phyloP scores from a whole-genome alignment of 2,113 vertebrate genomes.

The Trogon surrucura region DNA sequence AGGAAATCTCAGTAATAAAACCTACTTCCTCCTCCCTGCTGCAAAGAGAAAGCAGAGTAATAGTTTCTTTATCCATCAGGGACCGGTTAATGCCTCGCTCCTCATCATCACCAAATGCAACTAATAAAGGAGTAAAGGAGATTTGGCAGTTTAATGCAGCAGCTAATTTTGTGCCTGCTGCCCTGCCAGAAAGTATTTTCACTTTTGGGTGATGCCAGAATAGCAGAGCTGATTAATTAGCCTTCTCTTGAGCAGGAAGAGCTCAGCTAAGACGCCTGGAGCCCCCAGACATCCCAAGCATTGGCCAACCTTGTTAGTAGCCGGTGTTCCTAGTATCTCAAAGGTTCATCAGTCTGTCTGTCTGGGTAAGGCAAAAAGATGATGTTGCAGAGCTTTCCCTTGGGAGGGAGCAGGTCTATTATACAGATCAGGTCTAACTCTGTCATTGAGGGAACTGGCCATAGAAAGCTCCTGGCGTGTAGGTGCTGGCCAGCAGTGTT shows the following conservation, averaged over 20 bases:
- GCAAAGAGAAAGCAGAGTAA: conserved; percentile 53
- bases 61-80: conserved; percentile 59
- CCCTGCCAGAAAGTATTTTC: conserved; percentile 69
- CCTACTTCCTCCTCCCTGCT: conserved; percentile 46
- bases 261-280: conserved; percentile 7
- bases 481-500: not conserved
- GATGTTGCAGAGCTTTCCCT: not conserved
- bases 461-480: not conserved
- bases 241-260: conserved; percentile 30
- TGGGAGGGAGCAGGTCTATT: not conserved
- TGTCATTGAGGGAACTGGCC: not conserved
- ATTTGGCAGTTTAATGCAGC: conserved; percentile 69
- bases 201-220: conserved; percentile 68
- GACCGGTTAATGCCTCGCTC: conserved; percentile 53
- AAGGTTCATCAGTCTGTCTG: not conserved
- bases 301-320: conserved; percentile 9
- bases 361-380: not conserved
- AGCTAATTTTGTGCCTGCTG: conserved; percentile 62
- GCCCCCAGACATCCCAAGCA: not conserved
- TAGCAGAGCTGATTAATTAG: conserved; percentile 64
- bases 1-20: conserved; percentile 64
- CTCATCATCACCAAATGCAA: conserved; percentile 65
- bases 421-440: not conserved
- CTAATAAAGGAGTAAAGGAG: conserved; percentile 66
- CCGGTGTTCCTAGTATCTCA: not conserved